Percentiles rank a stretch among this genome's conserved stretches.
These are phyloP conservation scores for Eupithecia vulgata DNA, from an alignment of 2,888 invertebrate genomes.

Conservation along the genomic window DNA sequence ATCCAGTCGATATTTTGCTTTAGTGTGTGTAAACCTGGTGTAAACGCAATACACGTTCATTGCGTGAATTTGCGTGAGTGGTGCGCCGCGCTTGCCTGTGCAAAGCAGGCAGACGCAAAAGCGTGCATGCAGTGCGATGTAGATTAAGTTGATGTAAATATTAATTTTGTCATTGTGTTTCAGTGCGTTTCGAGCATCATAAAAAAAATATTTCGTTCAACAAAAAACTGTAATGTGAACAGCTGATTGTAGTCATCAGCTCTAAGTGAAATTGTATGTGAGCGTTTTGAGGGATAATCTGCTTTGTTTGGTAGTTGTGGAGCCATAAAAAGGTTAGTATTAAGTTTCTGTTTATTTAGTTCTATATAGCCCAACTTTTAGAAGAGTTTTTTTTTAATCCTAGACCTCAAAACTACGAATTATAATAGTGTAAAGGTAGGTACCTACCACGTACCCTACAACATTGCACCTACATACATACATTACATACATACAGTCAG, in stretches of 20 bases:
- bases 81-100: neutral
- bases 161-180: constrained; percentile 71
- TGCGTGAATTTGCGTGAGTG: neutral
- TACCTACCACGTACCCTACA: too few species aligned
- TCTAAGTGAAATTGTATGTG: constrained; percentile 52
- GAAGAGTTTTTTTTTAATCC: neutral
- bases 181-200: constrained; percentile 74
- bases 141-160: constrained; percentile 81
- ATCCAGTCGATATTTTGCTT: constrained; percentile 67
- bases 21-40: constrained; percentile 60
- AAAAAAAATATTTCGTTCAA: constrained; percentile 59
- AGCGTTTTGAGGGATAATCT: constrained; percentile 43
- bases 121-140: constrained; percentile 39
- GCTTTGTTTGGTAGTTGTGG: constrained; percentile 41
- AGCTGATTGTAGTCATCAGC: constrained; percentile 62
- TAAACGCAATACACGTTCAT: constrained; percentile 24
- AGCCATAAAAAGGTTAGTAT: constrained; percentile 40
- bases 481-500: too few species aligned
- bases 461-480: too few species aligned
- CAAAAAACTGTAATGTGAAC: constrained; percentile 64
- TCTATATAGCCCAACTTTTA: neutral
- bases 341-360: neutral
- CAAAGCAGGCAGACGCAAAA: neutral
- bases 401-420: neutral
- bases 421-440: too few species aligned